Base-by-base conservation (phyloP, 2,888 invertebrate genomes). In the Mantis religiosa region DNA sequence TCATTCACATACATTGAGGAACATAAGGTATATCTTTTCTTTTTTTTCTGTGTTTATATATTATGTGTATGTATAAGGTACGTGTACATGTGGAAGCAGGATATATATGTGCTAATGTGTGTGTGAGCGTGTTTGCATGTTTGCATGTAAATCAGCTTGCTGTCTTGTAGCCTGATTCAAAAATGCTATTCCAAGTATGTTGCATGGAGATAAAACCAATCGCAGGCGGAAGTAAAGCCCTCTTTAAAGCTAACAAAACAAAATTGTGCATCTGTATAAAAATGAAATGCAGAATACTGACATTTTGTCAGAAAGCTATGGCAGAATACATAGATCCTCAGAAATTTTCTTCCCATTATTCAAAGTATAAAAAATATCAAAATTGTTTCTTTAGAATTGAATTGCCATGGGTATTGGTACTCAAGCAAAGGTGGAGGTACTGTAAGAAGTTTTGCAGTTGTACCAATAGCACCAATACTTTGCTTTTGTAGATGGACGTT, bases 401-500 rank as follows among this genome's bases (percentile, higher is more conserved):
- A 41, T 41, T 71, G 25, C 25, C 54, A 25, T 71, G 54, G 54
- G 54, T 71, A 71, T 71, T 71, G 54, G 54, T 71, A 71, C 54
- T 71, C 54, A 71, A 71, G 54, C 54, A 71, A 71, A 71, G 54
- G 54, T 71, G 54, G 54, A 71, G 54, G 54, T 71, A 71, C 54
- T 71, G 54, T 71, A 71, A 71, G 54, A 71, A 71, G 54, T 71
- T 71, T 71, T 71, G 54, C 54, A 71, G 54, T 71, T 71, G 54
- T 71, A 71, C 54, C 54, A 71, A 71, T 71, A 71, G 54, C 54
- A 71, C 54, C 54, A 71, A 71, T 71, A 71, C 54, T 71, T 88
- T 88, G 82, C 84, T 89, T 87, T 90, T 91, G 85, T 90, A 92
- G 93, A 92, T 92, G 92, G 90, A 88, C 90, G 88, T 90, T 89